Base-by-base conservation (phyloP, 2,113 vertebrate genomes). In the Sinosuthora webbiana region DNA sequence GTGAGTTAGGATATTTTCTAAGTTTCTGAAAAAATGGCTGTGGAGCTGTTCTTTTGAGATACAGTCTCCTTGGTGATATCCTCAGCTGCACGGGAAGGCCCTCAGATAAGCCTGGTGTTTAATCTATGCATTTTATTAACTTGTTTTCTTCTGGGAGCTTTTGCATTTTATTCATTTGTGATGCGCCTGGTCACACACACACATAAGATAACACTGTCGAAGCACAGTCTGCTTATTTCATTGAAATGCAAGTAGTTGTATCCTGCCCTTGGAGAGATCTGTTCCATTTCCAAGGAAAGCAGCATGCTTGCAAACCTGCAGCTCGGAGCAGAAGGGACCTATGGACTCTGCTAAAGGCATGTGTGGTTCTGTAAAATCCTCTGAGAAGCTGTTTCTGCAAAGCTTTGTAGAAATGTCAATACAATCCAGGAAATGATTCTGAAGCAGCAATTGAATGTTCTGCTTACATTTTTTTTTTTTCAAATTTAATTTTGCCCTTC, bases 341-440 rank as follows among this genome's bases (percentile, higher is more conserved):
- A 13, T 0, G 8, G 55, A 68, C 56, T 67, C 62, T 93, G 77
- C 64, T 71, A 62, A 92, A 55, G 45, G 25, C 65, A 31, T 8
- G 24, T 69, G 33, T n/a, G 60, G 69, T 12, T 49, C 42, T 77
- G 30, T 63, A 56, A 94, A 83, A 90, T 65, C 77, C 71, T 88
- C 39, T 39, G 28, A 91, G 79, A 85, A 78, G 57, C 55, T 52
- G 17, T 31, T 77, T 41, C 57, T 68, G 47, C 87, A 96, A 84
- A 82, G 39, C 80, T 86, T 37, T 90, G 11, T 31, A 59, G 62
- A 93, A 88, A 95, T 59, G 59, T 75, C 67, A 68, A 8, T 86
- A 84, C 15, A 50, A 33, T 45, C 55, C 65, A 93, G 70, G 75
- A 96, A 92, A 86, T 22, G 1, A 80, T 81, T 95, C 63, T 91